These are phyloP conservation scores for Eulemur albifrons DNA, from an alignment of 2,797 vertebrate genomes.

Conservation along the genomic window DNA sequence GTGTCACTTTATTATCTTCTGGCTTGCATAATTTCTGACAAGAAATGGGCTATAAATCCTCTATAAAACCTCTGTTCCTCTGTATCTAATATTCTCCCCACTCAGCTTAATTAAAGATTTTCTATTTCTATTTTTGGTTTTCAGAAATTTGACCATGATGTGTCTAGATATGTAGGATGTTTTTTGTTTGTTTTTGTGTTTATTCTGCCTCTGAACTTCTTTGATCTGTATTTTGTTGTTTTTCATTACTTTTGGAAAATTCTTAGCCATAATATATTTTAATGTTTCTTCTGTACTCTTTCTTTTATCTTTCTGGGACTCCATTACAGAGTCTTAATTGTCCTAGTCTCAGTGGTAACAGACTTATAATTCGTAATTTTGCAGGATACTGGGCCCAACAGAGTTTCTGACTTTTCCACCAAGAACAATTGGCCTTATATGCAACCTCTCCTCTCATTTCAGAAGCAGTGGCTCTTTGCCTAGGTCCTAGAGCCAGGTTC, in stretches of 20 bases:
- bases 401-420: neutral
- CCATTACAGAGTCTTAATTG: neutral
- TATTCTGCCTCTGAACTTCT: neutral
- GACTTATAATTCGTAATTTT: neutral
- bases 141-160: neutral
- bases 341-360: neutral
- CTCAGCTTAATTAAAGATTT: neutral
- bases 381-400: neutral
- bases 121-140: neutral
- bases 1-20: neutral
- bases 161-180: neutral
- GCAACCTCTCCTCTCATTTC: neutral
- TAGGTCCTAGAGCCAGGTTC: neutral
- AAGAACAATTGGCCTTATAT: no score
- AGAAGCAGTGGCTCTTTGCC: neutral
- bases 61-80: neutral
- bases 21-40: neutral
- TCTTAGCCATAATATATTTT: neutral
- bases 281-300: neutral
- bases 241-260: conserved; percentile 28
- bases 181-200: neutral
- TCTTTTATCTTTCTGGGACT: neutral
- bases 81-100: neutral
- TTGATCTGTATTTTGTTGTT: neutral
- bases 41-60: neutral